Evolutionary conservation across 2,113 vertebrate genomes (phyloP).

Genomic region (Marcusenius ussheri): DNA sequence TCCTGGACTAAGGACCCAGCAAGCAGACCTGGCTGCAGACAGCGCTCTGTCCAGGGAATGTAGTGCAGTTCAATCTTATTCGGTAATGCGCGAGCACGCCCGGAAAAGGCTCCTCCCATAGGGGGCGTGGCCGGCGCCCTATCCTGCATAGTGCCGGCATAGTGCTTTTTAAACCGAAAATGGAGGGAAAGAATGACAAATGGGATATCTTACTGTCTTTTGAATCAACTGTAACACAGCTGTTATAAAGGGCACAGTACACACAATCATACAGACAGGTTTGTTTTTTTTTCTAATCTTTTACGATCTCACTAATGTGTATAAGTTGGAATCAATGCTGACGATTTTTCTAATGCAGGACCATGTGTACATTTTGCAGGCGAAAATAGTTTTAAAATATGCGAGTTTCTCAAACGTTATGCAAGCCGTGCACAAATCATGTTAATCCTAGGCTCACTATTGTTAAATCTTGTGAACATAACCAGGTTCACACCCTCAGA

Average conservation of each 20-base stretch:
- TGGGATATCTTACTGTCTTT: neutral
- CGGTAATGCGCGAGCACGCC: conserved; percentile 14
- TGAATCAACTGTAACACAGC: neutral
- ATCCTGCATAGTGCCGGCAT: neutral
- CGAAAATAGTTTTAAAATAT: neutral
- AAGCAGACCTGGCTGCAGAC: conserved; percentile 7
- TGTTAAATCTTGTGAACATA: neutral
- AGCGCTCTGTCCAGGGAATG: conserved; percentile 20
- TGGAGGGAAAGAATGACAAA: neutral
- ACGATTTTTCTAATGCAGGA: neutral
- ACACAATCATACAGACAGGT: neutral
- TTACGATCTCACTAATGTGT: neutral
- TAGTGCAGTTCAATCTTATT: conserved; percentile 17
- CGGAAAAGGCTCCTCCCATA: conserved; percentile 12
- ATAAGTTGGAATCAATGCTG: neutral
- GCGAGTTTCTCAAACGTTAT: neutral
- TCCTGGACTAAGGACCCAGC: neutral
- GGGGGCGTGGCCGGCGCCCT: neutral
- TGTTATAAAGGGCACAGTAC: neutral
- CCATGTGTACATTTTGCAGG: neutral
- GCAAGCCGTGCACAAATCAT: neutral
- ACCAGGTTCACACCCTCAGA: neutral
- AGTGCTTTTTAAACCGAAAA: neutral
- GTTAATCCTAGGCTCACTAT: neutral
- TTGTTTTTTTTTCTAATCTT: neutral